Conservation (phyloP, 2,113 vertebrate species). For the Puntigrus tetrazona region DNA sequence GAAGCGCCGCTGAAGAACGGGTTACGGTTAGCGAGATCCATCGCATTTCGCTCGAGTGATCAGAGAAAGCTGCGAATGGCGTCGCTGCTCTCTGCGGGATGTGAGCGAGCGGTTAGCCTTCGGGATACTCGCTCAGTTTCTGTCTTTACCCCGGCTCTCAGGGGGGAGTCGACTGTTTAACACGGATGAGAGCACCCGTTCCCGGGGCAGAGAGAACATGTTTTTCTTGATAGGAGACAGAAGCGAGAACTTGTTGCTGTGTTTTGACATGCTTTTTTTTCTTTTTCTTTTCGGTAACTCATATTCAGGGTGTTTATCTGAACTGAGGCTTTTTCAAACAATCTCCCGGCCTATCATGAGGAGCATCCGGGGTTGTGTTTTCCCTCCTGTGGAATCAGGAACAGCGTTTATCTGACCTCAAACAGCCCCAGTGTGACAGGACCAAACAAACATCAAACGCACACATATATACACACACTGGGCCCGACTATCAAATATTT, state of each 20-base stretch:
- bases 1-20: background rate
- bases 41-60: slow-evolving; percentile 15
- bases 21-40: background rate
- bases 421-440: slow-evolving; percentile 60
- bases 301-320: slow-evolving; percentile 38
- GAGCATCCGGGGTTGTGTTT: slow-evolving; percentile 51
- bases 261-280: slow-evolving; percentile 60
- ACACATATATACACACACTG: background rate
- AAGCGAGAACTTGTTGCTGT: slow-evolving; percentile 54
- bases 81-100: slow-evolving; percentile 11
- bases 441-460: slow-evolving; percentile 56
- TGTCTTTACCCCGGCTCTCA: slow-evolving; percentile 44
- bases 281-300: slow-evolving; percentile 23
- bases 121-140: slow-evolving; percentile 30
- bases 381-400: slow-evolving; percentile 41
- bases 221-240: slow-evolving; percentile 51
- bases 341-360: slow-evolving; percentile 60
- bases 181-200: slow-evolving; percentile 60
- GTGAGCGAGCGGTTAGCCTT: slow-evolving; percentile 27
- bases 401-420: slow-evolving; percentile 68
- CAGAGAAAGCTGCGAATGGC: background rate
- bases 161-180: slow-evolving; percentile 61
- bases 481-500: slow-evolving; percentile 70
- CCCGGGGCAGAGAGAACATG: slow-evolving; percentile 6
- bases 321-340: slow-evolving; percentile 70